Base-by-base conservation (phyloP, 2,113 vertebrate genomes). In the Herpetotheres cachinnans region DNA sequence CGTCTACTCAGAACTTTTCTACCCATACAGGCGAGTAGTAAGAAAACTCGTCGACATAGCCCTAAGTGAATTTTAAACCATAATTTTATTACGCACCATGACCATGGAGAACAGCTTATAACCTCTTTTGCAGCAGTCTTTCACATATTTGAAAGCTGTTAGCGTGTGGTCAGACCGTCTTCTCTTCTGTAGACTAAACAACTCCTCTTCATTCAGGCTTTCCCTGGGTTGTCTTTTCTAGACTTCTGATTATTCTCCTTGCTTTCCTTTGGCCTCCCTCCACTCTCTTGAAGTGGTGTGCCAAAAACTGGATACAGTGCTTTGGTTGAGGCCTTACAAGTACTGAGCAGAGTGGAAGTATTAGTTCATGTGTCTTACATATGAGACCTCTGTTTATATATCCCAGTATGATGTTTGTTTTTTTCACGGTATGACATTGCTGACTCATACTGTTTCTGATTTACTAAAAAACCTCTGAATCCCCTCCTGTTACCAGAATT, bases 181-280 rank as follows among this genome's bases (percentile, higher is more conserved):
- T 50, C 61, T 76, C 67, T 67, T 50, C 83, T 1, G 7, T 1
- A 96, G 91, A 91, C 96, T 91, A 91, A 95, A 96, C 84, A 94
- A 13, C 78, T 78, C 36, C 20, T 58, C 59, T 67, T 76, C 16
- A 0, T 47, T 78, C 87, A 52, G 49, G 34, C 78, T 76, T 94
- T 72, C 89, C 77, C 49, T n/a, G 9, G 2, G 65, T 56, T 95
- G 93, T 63, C 93, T 80, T 76, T 82, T 79, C 78, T 76, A 61
- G 61, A 40, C 73, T 85, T 50, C 34, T 88, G 87, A 71, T 90
- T 85, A 85, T 88, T 94, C 84, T 30, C 29, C 26, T 63, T 89
- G 56, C 84, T 97, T 91, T 85, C 95, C 71, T 80, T 95, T 96
- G 96, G 95, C 87, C 36, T n/a, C 69, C 55, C 82, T 94, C 96